Evolutionary conservation across 2,113 vertebrate genomes (phyloP).

Genomic region (Albula glossodonta): DNA sequence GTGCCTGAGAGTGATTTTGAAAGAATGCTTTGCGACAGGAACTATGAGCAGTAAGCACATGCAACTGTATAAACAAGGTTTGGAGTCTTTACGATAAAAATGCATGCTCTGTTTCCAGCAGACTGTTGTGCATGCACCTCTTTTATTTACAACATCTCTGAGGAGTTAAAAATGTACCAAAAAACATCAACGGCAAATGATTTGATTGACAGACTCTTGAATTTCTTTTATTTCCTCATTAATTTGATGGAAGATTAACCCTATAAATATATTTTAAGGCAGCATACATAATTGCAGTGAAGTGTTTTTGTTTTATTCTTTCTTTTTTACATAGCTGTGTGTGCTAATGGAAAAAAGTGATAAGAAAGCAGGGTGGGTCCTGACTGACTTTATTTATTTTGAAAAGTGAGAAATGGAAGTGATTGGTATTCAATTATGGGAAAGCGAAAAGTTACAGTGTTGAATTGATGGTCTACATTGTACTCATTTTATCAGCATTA

Average conservation of each 20-base stretch:
- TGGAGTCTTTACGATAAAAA: background rate
- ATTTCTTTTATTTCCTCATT: constrained; percentile 13
- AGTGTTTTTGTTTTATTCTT: background rate
- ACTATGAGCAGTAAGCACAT: background rate
- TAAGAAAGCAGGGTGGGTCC: background rate
- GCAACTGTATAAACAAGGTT: background rate
- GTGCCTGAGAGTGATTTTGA: background rate
- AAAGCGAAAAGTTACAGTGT: background rate
- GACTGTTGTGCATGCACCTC: background rate
- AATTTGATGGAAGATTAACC: background rate
- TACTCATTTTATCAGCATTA: constrained; percentile 25
- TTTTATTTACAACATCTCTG: background rate
- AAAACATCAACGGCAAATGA: background rate
- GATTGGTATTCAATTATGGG: background rate
- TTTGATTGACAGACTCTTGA: constrained; percentile 1
- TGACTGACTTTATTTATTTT: background rate
- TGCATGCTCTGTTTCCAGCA: background rate
- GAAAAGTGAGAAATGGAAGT: background rate
- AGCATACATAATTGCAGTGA: constrained; percentile 19
- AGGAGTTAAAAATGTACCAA: constrained; percentile 1
- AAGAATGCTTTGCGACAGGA: background rate
- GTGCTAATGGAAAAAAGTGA: background rate
- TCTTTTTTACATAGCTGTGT: constrained; percentile 2
- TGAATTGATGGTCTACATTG: constrained; percentile 15
- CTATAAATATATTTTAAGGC: constrained; percentile 14